Base-by-base conservation (phyloP, 1,140 invertebrate genomes). In the Lepidostoma basale region DNA sequence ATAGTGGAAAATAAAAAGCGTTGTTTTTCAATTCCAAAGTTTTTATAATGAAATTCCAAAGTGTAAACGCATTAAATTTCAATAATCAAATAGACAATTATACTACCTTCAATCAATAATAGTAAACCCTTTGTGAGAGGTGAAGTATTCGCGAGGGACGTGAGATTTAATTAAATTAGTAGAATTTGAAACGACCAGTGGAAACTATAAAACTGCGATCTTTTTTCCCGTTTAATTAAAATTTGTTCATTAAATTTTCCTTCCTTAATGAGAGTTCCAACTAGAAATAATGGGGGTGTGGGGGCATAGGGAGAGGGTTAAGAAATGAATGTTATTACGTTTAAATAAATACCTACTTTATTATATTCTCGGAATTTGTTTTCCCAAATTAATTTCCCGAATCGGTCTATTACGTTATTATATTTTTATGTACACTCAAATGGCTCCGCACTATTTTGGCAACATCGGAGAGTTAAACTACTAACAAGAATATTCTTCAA, bases 211-310 rank as follows among this genome's bases (percentile, higher is more conserved):
- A 66, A 45, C 54, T 59, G 64, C 40, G 54, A 67, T 67, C 64
- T 60, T 67, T 67, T 67, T 67, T 67, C 40, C 30, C 42, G 59
- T 66, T 67, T 67, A 67, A 67, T 67, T 67, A 67, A 67, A 67
- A 67, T 67, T 67, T 65, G 62, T 65, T 65, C 62, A 65, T 65
- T 65, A 65, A 65, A 65, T 65, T 67, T 67, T 25, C 54, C 28
- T 59, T 18, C 52, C 36, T 36, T 67, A 67, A 67, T 67, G 64
- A 67, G 52, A 47, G 40, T 59, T 67, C 54, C 20, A 54, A 54
- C n/a, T 9, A 18, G 56, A 33, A 3, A 12, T 10, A 18, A 5
- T 12, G 9, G 25, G 14, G 10, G 5, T 25, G 23, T 26, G 0
- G 39, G 56, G 36, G 20, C 1, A 12, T n/a, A 10, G 25, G 23